Base-by-base conservation (phyloP, 2,888 invertebrate species). In the Prosapia bicincta region DNA sequence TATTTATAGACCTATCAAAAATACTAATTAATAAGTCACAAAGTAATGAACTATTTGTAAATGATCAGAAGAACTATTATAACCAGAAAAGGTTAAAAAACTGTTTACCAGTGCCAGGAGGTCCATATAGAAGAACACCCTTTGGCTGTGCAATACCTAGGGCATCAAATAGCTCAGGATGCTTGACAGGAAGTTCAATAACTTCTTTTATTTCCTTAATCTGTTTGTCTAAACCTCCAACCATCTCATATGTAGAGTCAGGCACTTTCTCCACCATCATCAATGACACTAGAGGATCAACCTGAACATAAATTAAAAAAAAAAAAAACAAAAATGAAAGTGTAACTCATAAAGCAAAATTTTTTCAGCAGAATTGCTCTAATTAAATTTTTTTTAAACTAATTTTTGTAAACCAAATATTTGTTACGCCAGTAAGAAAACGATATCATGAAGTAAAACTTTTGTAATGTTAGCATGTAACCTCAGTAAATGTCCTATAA, bases 221-320 rank as follows among this genome's bases (percentile, higher is more conserved):
- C 87, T 99, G 99, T 84, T 99, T 99, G 84, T 99, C 99, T 79
- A 99, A 88, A 75, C 99, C 99, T 81, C 99, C 99, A 25, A 99
- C 98, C 99, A 99, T 99, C 88, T 99, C 99, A 84, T 99, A 99
- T 0, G 99, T 99, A 0, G 99, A 99, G 85, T 99, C 99, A 0
- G 99, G 99, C 1, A 99, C 99, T 86, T 99, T 99, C 85, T 99
- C 99, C 0, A 99, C 99, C 99, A 99, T 99, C 99, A 99, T 99
- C 78, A 99, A 90, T 0, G 98, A 98, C 0, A 99, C 99, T 76
- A 99, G 88, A 0, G 99, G 99, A 88, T 99, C 99, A 1, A 99
- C 98, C 89, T 89, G 80, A 9, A 23, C 13, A 72, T 38, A 26
- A 54, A 1, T 20, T 30, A 30, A 9, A 30, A 30, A 30, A 30